Percentiles rank a stretch among this genome's conserved stretches.
phyloP scores from a whole-genome alignment of 2,888 invertebrate genomes.

The Heterodera filipjevi region DNA sequence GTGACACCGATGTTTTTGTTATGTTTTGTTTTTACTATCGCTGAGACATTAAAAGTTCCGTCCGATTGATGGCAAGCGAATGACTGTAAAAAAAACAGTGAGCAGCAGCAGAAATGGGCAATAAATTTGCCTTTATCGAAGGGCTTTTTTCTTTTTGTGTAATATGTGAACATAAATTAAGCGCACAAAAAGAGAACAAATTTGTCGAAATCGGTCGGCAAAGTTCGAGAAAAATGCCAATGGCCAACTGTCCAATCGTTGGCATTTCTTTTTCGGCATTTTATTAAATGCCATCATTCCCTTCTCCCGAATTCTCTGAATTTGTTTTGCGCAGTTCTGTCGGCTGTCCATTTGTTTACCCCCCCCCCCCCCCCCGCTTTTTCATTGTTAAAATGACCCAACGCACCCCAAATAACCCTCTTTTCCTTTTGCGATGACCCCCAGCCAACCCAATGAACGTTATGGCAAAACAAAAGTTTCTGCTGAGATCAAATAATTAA shows the following conservation, averaged over 20 bases:
- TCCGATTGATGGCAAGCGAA: neutral
- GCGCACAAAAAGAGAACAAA: too few species aligned
- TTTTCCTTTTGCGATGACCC: neutral
- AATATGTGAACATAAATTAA: too few species aligned
- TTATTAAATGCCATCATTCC: too few species aligned
- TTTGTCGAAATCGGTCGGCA: too few species aligned
- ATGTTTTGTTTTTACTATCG: too few species aligned
- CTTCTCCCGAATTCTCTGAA: too few species aligned
- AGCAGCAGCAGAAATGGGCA: neutral
- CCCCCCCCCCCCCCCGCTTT: neutral
- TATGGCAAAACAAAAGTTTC: conserved; percentile 5
- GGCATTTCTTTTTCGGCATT: too few species aligned
- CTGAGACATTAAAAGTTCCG: neutral
- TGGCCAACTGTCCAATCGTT: too few species aligned
- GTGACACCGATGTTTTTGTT: neutral
- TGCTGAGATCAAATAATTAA: conserved; percentile 14
- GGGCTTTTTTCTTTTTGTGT: neutral
- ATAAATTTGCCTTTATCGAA: neutral
- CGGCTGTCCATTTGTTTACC: neutral
- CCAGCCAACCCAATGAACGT: neutral
- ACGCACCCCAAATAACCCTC: neutral
- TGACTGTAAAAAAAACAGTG: neutral
- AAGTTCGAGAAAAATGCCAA: too few species aligned
- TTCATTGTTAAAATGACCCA: neutral
- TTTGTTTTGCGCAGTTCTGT: neutral